These are phyloP conservation scores for Bujurquina vittata DNA, from an alignment of 2,113 vertebrate species.

Conservation along the genomic window DNA sequence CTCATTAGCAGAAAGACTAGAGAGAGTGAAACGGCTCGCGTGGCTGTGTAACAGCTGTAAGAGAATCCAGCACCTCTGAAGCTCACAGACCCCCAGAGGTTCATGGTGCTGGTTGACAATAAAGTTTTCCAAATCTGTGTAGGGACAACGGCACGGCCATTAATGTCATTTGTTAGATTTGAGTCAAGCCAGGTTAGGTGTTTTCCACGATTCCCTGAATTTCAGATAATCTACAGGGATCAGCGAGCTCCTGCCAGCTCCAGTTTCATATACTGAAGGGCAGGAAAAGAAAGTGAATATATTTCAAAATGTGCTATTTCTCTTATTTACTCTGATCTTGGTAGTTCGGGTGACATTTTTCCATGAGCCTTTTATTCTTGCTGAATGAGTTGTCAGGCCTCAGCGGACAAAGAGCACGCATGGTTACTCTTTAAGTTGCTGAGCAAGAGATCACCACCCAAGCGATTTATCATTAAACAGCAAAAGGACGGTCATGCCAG, in stretches of 20 bases:
- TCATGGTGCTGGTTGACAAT: background rate
- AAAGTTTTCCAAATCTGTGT: background rate
- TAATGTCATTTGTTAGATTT: background rate
- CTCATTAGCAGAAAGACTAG: constrained; percentile 5
- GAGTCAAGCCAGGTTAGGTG: background rate
- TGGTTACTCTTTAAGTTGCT: constrained; percentile 33
- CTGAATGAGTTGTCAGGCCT: background rate
- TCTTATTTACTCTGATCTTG: background rate
- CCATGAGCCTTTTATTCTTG: background rate
- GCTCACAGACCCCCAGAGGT: background rate
- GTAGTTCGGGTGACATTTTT: background rate
- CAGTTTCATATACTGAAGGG: background rate
- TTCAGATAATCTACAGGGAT: background rate
- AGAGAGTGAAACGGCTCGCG: background rate
- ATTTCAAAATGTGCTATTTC: background rate
- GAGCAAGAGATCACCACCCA: background rate
- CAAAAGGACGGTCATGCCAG: background rate
- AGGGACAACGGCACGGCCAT: background rate
- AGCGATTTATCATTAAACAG: constrained; percentile 45
- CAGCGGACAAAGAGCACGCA: constrained; percentile 9
- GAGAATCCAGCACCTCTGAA: background rate
- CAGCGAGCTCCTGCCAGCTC: background rate
- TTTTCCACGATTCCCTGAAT: background rate
- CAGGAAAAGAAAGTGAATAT: background rate
- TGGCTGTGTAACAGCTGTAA: background rate